Evolutionary conservation across 2,113 vertebrate genomes (phyloP).

Genomic region (Tenrec ecaudatus): DNA sequence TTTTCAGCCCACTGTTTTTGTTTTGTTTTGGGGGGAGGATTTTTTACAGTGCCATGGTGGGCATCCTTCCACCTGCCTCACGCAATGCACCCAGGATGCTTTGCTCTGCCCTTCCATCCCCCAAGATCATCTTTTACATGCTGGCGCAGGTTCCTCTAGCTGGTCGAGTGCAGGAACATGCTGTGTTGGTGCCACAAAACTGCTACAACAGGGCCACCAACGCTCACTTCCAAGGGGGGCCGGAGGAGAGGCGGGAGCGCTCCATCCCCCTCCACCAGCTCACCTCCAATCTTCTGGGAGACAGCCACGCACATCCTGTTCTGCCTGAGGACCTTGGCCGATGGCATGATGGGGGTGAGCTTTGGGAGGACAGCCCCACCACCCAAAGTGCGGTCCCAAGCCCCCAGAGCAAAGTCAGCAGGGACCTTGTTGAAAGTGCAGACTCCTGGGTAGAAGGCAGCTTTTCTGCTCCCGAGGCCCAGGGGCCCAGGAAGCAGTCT

Average conservation of each 20-base stretch:
- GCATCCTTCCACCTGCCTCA: slow-evolving; percentile 52
- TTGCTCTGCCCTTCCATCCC: slow-evolving; percentile 44
- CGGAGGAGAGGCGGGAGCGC: not conserved
- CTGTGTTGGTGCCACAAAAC: not conserved
- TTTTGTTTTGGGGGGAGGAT: not conserved
- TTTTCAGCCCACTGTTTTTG: too few species aligned
- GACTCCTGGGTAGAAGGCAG: not conserved
- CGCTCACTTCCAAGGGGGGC: not conserved
- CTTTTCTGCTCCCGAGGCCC: not conserved
- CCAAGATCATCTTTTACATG: not conserved
- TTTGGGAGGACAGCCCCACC: not conserved
- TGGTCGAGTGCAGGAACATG: slow-evolving; percentile 33
- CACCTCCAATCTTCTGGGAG: slow-evolving; percentile 1
- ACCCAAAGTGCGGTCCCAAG: not conserved
- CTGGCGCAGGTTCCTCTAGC: slow-evolving; percentile 21
- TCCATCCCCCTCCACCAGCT: not conserved
- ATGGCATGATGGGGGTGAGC: not conserved
- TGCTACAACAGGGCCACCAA: slow-evolving; percentile 31
- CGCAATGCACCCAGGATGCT: slow-evolving; percentile 50
- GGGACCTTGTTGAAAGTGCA: not conserved
- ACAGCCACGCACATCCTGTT: not conserved
- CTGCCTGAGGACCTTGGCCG: not conserved
- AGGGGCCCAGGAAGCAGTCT: slow-evolving; percentile 14
- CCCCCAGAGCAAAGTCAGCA: not conserved
- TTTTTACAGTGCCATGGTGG: not conserved